phyloP scores from a whole-genome alignment of 2,888 invertebrate genomes.

The Tupiocoris notatus region DNA sequence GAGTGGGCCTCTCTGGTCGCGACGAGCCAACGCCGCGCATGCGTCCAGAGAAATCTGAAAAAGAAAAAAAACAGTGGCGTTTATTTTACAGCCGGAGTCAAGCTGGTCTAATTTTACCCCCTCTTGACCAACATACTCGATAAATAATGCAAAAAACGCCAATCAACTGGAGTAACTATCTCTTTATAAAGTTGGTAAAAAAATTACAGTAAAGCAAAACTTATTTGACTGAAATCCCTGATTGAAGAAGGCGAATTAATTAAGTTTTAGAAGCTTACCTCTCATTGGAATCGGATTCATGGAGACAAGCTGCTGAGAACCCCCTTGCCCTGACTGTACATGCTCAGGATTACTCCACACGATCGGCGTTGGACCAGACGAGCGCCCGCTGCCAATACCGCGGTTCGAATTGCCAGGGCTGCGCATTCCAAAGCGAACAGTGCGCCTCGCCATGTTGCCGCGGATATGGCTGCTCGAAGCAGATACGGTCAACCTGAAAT shows the following conservation, averaged over 20 bases:
- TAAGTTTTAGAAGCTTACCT: slow-evolving; percentile 16
- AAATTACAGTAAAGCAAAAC: no score
- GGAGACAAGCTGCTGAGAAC: background rate
- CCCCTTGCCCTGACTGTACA: background rate
- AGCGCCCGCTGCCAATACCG: background rate
- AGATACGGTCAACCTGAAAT: no score
- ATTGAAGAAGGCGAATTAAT: no score
- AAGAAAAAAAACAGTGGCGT: no score
- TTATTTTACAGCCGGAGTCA: no score
- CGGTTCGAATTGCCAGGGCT: background rate
- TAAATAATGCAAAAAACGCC: no score
- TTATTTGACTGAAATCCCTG: no score
- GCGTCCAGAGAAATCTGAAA: background rate
- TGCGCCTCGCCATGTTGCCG: slow-evolving; percentile 9
- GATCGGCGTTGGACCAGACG: slow-evolving; percentile 34
- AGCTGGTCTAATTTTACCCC: no score
- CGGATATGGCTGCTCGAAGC: background rate
- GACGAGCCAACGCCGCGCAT: slow-evolving; percentile 17
- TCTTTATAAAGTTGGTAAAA: background rate
- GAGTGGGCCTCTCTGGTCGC: slow-evolving; percentile 21
- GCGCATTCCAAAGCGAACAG: slow-evolving; percentile 5
- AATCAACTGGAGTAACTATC: no score
- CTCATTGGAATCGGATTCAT: slow-evolving; percentile 2
- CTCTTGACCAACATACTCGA: no score
- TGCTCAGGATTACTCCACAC: slow-evolving; percentile 30